Evolutionary conservation across 2,113 vertebrate species (phyloP).

Genomic region (Tonatia bakeri): DNA sequence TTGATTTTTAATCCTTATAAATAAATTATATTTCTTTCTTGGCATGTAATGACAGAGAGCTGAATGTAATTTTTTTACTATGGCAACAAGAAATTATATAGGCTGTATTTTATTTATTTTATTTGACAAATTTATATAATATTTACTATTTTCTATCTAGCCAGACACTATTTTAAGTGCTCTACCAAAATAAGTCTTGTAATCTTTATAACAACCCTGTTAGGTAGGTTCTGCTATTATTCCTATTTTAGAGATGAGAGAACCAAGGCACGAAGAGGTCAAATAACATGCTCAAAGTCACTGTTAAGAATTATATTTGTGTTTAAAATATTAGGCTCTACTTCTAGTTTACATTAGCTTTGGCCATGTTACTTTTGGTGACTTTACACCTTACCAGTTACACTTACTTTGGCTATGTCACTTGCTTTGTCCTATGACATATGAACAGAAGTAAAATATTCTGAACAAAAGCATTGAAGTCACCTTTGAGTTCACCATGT

Average conservation of each 20-base stretch:
- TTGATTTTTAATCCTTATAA: conserved; percentile 12
- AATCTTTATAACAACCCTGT: background rate
- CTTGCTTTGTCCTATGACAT: background rate
- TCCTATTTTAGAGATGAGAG: conserved; percentile 6
- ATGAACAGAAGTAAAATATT: background rate
- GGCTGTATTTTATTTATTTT: background rate
- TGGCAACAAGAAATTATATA: background rate
- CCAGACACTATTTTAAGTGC: background rate
- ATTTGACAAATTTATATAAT: background rate
- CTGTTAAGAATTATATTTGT: background rate
- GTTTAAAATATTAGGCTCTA: background rate
- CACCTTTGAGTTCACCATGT: background rate
- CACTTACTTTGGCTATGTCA: background rate
- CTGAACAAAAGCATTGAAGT: background rate
- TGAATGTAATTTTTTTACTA: background rate
- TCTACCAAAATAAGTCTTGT: background rate
- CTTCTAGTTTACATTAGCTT: background rate
- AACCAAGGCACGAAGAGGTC: background rate
- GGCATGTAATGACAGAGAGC: background rate
- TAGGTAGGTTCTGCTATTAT: background rate
- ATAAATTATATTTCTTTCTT: background rate
- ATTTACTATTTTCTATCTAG: background rate
- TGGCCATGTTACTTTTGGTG: background rate
- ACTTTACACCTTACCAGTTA: background rate
- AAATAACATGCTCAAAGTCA: background rate